Evolutionary conservation across 2,888 invertebrate species (phyloP).

Genomic region (Acleris emargana): DNA sequence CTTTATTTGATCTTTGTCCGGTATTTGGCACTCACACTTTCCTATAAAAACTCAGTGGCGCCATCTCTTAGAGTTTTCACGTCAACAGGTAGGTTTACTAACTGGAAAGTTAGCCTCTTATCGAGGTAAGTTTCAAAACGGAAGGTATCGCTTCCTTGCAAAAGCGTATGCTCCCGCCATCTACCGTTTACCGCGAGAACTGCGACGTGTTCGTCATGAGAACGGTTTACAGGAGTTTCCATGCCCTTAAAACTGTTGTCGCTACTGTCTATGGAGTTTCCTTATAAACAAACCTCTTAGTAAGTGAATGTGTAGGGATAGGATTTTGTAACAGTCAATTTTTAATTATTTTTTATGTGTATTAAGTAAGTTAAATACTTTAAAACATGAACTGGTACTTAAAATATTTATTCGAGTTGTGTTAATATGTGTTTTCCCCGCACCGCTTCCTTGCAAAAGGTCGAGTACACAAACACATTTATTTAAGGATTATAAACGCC

Average conservation of each 20-base stretch:
- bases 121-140: too few relatives aligned
- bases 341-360: too few relatives aligned
- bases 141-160: neutral
- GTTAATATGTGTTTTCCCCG: too few relatives aligned
- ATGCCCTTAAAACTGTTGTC: neutral
- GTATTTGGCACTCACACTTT: too few relatives aligned
- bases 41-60: neutral
- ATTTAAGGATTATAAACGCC: neutral
- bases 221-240: neutral
- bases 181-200: neutral
- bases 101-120: neutral
- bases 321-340: too few relatives aligned
- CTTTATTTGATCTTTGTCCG: too few relatives aligned
- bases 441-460: too few relatives aligned
- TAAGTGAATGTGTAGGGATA: too few relatives aligned
- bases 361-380: too few relatives aligned
- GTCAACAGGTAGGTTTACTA: neutral
- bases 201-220: neutral
- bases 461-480: neutral
- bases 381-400: too few relatives aligned
- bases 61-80: conserved; percentile 9
- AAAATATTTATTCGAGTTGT: too few relatives aligned
- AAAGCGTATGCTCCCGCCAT: conserved; percentile 1
- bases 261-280: neutral
- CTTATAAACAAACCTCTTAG: neutral